Evolutionary conservation across 2,797 vertebrate species (phyloP), one percentile per base, ranked within the genome.

Genomic region (Pseudocheirus occidentalis): DNA sequence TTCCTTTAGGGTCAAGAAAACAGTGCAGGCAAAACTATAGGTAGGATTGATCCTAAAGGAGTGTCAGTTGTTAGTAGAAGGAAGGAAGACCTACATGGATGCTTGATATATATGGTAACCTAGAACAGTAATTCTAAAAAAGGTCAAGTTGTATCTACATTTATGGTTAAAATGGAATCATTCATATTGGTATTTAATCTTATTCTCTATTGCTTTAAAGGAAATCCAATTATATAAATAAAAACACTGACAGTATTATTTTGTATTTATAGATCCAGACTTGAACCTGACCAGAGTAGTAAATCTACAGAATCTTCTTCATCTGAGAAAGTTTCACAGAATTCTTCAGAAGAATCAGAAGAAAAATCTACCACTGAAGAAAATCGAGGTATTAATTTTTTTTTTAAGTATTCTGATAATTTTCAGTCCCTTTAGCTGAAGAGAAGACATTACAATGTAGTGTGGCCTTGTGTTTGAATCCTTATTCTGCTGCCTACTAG

Each of bases 241-340:
- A 95, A 66, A 27, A 91, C 1, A 29, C 95, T 92, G 95, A 58
- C 58, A 53, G 55, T 3, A 4, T 29, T 5, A 4, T 95, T 52
- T 57, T 95, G 54, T 97, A 24, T 90, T 97, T 98, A 56, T 93
- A 99, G 99, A 92, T 99, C 99, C 11, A 99, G 99, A 93, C 98
- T 99, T 97, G 99, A 99, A 96, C 99, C 99, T 5, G 99, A 99
- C 90, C 99, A 99, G 95, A 99, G 97, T 59, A 95, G 95, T 0
- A 98, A 98, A 91, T 97, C 97, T 52, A 98, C 95, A 95, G 96
- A 96, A 0, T 34, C 97, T 55, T 29, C 90, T 24, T 95, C 97
- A 2, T 0, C 97, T n/a, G 98, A 98, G 97, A 99, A 98, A 96
- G 92, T 62, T 1, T 95, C 96, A 5, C 98, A 95, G 55, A 93